Evolutionary conservation across 92 coral and sea anemone species (phyloP), one percentile per base, ranked within the genome.

Genomic region (Epizoanthus fatuus): DNA sequence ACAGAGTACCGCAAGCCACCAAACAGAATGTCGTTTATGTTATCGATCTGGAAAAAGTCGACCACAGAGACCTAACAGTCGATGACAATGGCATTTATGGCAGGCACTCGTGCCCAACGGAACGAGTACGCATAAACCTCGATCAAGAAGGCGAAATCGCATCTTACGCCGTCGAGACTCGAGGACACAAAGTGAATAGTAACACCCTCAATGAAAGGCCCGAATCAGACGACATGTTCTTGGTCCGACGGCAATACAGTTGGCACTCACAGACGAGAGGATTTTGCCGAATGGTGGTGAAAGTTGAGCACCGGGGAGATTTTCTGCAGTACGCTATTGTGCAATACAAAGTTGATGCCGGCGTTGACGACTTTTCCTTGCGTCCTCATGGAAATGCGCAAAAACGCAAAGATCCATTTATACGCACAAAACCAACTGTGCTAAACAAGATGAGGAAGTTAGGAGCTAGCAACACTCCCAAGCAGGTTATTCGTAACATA

Each of bases 401-500:
- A 64, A 74, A 74, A 35, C 65, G 66, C 49, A 68, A 22, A 53
- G 79, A 37, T 22, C 74, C 94, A 25, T 88, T 85, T 29, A 72
- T 89, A 3, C 67, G 93, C 77, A 92, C 93, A 15, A 92, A 92
- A 78, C 89, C 95, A 20, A 89, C 88, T 45, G 86, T 89, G 13
- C 44, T 92, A 13, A 67, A 66, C 75, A 92, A 78, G 44, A 86
- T 92, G 16, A 81, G 86, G 67, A 54, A 81, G 55, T 45, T 92
- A 49, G 88, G 92, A 15, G 55, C 64, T 9, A 84, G 72, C 13
- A 53, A 72, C 47, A 92, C 87, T 39, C 88, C 93, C 65, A 92
- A 92, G 66, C 63, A 81, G 52, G 80, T 86, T 9, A 78, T 86
- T 68, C 69, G 64, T 22, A 74, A 70, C n/a, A 75, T 89, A 55